Percentiles rank a stretch among this genome's conserved stretches.
Evolutionary conservation across 2,797 vertebrate species (phyloP).

Genomic region (Oryzias sinensis): DNA sequence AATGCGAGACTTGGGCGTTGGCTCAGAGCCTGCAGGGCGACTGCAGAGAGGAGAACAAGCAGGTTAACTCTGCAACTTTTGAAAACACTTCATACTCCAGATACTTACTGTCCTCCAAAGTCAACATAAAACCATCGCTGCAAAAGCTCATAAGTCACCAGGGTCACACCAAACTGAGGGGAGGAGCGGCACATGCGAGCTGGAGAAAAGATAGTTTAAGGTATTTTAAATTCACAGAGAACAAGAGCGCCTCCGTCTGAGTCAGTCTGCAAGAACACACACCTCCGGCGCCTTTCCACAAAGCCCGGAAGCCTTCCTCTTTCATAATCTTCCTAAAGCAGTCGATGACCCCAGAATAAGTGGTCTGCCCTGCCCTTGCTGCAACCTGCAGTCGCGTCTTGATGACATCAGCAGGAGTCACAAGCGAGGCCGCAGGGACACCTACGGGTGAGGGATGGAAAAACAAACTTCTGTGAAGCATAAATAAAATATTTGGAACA

Average conservation of each 20-base stretch:
- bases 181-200: slow-evolving; percentile 97
- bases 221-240: not conserved
- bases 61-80: not conserved
- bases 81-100: no score
- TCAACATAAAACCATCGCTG: slow-evolving; percentile 96
- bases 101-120: slow-evolving; percentile 95
- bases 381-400: slow-evolving; percentile 98
- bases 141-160: slow-evolving; percentile 95
- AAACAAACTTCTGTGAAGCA: not conserved
- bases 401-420: slow-evolving; percentile 98
- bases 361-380: slow-evolving; percentile 93
- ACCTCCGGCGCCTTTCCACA: slow-evolving; percentile 99
- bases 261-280: slow-evolving; percentile 13
- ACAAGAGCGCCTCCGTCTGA: not conserved
- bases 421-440: slow-evolving; percentile 94
- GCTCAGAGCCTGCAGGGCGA: slow-evolving; percentile 86
- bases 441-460: slow-evolving; percentile 72
- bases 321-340: slow-evolving; percentile 92
- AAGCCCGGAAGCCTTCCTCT: slow-evolving; percentile 90
- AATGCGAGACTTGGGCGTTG: slow-evolving; percentile 89
- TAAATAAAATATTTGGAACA: no score
- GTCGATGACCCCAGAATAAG: slow-evolving; percentile 90
- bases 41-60: slow-evolving; percentile 62
- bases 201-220: slow-evolving; percentile 48
- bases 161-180: slow-evolving; percentile 96